Base-by-base conservation (phyloP, 2,113 vertebrate genomes). In the Corythaeola cristata region DNA sequence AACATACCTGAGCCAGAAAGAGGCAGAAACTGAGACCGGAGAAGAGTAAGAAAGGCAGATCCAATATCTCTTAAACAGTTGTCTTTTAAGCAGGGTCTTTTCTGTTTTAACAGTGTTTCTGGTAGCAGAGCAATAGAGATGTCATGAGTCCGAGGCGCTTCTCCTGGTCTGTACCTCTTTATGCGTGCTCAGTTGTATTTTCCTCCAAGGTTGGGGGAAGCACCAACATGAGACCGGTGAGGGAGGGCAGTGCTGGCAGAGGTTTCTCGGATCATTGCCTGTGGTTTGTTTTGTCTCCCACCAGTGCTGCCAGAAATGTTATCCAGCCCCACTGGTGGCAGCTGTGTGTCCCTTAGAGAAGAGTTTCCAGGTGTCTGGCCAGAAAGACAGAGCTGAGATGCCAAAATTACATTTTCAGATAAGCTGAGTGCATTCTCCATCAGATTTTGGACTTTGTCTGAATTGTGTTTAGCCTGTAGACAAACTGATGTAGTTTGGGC, bases 221-320 rank as follows among this genome's bases (percentile, higher is more conserved):
- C 80, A 73, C 23, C 24, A 77, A 10, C n/a, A 23, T 0, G 0
- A 58, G 12, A 8, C 50, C 63, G 23, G 7, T 0, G 15, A 77
- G 52, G 32, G n/a, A 71, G 32, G 18, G 11, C 45, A 58, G 3
- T 11, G 26, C 39, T 92, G 67, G 37, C 68, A 59, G 41, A 49
- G 19, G 9, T 15, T n/a, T 77, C 72, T 30, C 92, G 66, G 35
- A 39, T 24, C 6, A 2, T 11, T 71, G 56, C 15, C 14, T 50
- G 6, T 28, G 23, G 6, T 23, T 90, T 4, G 0, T n/a, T 53
- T 71, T 74, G 15, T 45, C 11, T 89, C 47, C 17, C n/a, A 53
- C 41, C n/a, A 62, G 20, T 23, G 15, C 50, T 90, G 64, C 60
- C 76, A 96, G 69, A 64, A 87, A 23, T 4, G 5, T 44, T 49